Base-by-base conservation (phyloP, 2,888 invertebrate genomes). In the Orthosia gothica region DNA sequence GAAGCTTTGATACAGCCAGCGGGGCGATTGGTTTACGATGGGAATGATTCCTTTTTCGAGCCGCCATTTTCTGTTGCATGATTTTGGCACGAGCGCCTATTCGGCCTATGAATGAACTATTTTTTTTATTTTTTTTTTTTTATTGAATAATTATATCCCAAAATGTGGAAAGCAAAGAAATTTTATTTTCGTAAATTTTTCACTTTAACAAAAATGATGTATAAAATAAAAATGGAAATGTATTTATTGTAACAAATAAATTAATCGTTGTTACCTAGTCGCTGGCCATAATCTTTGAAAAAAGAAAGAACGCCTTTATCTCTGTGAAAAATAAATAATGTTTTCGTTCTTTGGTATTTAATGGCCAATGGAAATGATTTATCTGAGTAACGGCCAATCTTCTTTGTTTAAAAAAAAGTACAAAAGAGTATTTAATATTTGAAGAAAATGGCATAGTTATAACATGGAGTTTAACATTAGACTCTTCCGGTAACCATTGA, bases 1-100 rank as follows among this genome's bases (percentile, higher is more conserved):
- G 52, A 77, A 55, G 66, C 79, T 79, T 79, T 79, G 83, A 83
- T 64, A 64, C 58, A 26, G 32, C 5, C 63, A 23, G 61, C 20
- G 55, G 23, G 61, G 16, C 65, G 52, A 62, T 70, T 62, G 79
- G 47, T 79, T 59, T 57, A 78, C 62, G 62, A 66, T 52, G 3
- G 32, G 16, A 18, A 59, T 49, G 40, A 26, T 45, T 57, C 26
- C 5, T 23, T 52, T 61, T 54, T 54, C 1, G 18, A 26, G 13
- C 45, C 47, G 32, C 78, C 50, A 70, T 79, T 77, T 78, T 57
- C 23, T 16, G 9, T 26, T 55, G 61, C 11, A 47, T 75, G 23
- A 65, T 62, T 52, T 58, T 54, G 4, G 32, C 5, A 26, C 15
- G 3, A 20, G 3, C 11, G 23, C 7, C 12, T n/a, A 13, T 78